These are phyloP conservation scores for Pachydiplax longipennis DNA, from an alignment of 2,888 invertebrate species.

Conservation along the genomic window DNA sequence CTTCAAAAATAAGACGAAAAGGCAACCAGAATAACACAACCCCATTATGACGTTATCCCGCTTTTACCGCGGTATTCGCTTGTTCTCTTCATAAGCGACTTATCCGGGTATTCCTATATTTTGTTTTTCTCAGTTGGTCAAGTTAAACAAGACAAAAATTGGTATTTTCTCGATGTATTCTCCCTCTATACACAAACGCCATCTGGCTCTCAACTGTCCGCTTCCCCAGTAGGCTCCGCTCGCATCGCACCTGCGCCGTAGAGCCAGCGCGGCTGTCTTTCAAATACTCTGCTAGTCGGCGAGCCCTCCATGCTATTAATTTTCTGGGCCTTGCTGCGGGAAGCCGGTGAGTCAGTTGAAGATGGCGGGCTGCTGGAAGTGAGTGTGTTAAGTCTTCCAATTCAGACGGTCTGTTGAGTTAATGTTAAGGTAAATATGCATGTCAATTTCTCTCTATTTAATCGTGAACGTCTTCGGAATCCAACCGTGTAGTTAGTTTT, in stretches of 20 bases:
- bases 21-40: no score
- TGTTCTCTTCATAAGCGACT: no score
- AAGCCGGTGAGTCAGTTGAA: slow-evolving; percentile 45
- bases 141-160: background rate
- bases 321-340: slow-evolving; percentile 34
- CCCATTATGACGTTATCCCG: no score
- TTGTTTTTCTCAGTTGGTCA: background rate
- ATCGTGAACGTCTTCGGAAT: background rate
- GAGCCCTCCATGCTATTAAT: slow-evolving; percentile 39
- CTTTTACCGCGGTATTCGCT: no score
- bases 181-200: slow-evolving; percentile 22
- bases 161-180: slow-evolving; percentile 13
- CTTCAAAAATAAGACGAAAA: no score
- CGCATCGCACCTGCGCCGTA: background rate
- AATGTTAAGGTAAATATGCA: slow-evolving; percentile 38
- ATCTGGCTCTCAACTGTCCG: slow-evolving; percentile 36
- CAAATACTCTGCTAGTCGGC: background rate
- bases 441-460: background rate
- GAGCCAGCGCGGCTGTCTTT: background rate
- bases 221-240: slow-evolving; percentile 1
- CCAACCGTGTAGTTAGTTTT: background rate
- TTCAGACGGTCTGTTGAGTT: slow-evolving; percentile 41
- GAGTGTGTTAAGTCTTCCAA: slow-evolving; percentile 34
- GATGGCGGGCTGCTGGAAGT: slow-evolving; percentile 38
- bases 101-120: no score